These are phyloP conservation scores for Phalacrocorax aristotelis DNA, from an alignment of 2,113 vertebrate genomes.

Conservation along the genomic window DNA sequence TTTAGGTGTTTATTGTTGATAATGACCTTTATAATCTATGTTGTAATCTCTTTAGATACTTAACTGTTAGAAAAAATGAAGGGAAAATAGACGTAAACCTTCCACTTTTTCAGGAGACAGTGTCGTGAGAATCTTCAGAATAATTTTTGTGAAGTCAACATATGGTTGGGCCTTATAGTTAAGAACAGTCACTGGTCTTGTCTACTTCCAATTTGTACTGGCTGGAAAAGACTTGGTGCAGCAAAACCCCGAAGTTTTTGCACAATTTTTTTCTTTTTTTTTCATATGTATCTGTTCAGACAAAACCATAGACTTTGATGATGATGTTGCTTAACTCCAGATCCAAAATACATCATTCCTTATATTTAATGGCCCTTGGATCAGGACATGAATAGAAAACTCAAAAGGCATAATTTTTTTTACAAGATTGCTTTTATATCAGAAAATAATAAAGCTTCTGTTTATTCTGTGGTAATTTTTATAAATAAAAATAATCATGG, in stretches of 20 bases:
- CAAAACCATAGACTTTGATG: background rate
- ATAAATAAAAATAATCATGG: background rate
- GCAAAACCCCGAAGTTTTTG: background rate
- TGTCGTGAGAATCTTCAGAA: background rate
- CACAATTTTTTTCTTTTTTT: background rate
- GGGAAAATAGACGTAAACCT: accelerated
- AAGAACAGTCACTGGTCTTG: background rate
- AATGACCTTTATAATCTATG: background rate
- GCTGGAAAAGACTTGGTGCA: background rate
- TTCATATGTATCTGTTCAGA: background rate
- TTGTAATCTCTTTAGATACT: background rate
- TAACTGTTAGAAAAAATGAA: background rate
- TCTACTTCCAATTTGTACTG: background rate
- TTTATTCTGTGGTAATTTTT: background rate
- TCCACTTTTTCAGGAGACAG: background rate
- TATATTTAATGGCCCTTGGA: background rate
- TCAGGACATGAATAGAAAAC: background rate
- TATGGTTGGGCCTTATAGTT: background rate
- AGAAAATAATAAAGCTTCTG: background rate
- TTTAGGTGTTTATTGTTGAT: background rate
- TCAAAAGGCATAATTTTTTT: background rate
- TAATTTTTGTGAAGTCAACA: background rate
- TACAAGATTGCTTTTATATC: background rate
- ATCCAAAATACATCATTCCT: background rate
- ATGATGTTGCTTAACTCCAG: background rate